These are phyloP conservation scores for Heliconius hermathena DNA, from an alignment of 1,140 invertebrate species.

Conservation along the genomic window DNA sequence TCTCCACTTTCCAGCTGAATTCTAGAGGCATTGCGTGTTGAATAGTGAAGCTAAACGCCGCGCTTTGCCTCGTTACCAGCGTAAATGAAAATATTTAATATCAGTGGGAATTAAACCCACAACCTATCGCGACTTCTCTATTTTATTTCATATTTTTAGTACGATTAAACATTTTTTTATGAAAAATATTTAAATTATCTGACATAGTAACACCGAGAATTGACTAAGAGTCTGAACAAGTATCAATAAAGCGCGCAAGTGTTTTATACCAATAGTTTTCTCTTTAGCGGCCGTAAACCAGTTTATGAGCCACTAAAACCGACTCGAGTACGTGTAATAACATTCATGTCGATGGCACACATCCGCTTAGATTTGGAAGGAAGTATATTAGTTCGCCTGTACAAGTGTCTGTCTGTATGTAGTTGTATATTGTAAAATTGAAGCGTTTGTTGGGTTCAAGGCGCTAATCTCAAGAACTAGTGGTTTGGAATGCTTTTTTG, in stretches of 20 bases:
- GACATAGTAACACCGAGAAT: slow-evolving; percentile 1
- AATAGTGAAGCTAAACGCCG: no score
- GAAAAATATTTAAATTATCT: not conserved
- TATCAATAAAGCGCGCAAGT: slow-evolving; percentile 1
- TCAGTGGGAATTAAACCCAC: no score
- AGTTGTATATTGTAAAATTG: no score
- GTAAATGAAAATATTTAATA: no score
- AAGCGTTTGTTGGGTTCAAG: not conserved
- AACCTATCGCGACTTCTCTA: no score
- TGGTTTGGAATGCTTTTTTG: no score
- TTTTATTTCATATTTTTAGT: no score
- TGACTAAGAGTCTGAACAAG: slow-evolving; percentile 8
- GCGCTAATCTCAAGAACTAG: no score
- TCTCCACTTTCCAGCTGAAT: no score
- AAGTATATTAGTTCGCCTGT: not conserved
- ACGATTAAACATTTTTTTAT: no score
- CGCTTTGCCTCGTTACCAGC: no score
- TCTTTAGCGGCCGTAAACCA: slow-evolving; percentile 22
- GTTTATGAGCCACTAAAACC: slow-evolving; percentile 25
- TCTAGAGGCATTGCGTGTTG: no score
- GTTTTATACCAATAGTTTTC: slow-evolving; percentile 28
- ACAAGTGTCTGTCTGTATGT: not conserved
- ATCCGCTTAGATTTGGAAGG: slow-evolving; percentile 15
- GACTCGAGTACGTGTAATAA: slow-evolving; percentile 30
- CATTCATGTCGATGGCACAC: slow-evolving; percentile 19